Percentiles rank a stretch among this genome's conserved stretches.
These are phyloP conservation scores for Apostichopus japonicus DNA, from an alignment of 35 echinoderm and acorn worm species.

Conservation along the genomic window DNA sequence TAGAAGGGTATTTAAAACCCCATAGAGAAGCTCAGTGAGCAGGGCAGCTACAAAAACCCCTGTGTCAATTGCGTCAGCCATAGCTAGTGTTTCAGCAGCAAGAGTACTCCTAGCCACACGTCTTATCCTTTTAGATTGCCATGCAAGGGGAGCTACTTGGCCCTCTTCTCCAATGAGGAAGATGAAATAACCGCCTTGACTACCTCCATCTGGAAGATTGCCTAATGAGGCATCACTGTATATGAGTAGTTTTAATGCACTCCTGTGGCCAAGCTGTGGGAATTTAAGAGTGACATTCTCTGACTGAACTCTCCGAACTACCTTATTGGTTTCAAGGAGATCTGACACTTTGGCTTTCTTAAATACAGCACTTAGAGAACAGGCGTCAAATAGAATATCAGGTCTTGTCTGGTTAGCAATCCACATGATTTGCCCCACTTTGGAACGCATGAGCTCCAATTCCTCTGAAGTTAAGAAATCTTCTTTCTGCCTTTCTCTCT, in stretches of 20 bases:
- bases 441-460: conserved; percentile 10
- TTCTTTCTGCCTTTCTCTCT: conserved; percentile 35
- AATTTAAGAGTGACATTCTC: conserved; percentile 39
- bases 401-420: conserved; percentile 31
- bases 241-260: neutral
- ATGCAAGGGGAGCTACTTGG: conserved; percentile 13
- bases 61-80: conserved; percentile 47
- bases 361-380: neutral
- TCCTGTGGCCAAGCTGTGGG: neutral
- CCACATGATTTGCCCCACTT: conserved; percentile 49
- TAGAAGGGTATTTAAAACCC: neutral
- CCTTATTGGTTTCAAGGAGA: conserved; percentile 33
- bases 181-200: conserved; percentile 29
- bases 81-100: conserved; percentile 42
- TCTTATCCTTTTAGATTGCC: conserved; percentile 47
- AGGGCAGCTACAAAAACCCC: conserved; percentile 19
- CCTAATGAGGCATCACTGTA: conserved; percentile 40
- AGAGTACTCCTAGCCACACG: conserved; percentile 48
- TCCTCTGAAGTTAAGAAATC: neutral
- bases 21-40: conserved; percentile 21
- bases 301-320: conserved; percentile 9
- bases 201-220: conserved; percentile 47
- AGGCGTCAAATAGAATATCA: conserved; percentile 24
- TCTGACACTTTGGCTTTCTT: conserved; percentile 41
- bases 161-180: conserved; percentile 22